Base-by-base conservation (phyloP, 2,113 vertebrate genomes). In the Colaptes auratus region DNA sequence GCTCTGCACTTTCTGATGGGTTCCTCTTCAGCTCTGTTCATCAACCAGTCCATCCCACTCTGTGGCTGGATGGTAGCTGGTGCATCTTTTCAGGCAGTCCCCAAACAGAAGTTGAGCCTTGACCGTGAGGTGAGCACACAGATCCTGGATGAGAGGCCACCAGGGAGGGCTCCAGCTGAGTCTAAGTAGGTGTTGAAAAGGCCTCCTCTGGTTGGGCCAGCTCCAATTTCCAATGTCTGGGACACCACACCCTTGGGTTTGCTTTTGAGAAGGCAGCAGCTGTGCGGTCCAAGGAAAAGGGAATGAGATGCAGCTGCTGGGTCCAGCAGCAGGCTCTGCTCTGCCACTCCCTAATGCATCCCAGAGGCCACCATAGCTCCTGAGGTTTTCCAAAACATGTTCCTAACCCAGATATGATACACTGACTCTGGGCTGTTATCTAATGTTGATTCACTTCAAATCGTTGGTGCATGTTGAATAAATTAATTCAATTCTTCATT, bases 131-230 rank as follows among this genome's bases (percentile, higher is more conserved):
- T 10, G 67, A 94, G 31, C 0, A 3, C 3, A 2, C 1, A 5
- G 28, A 75, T 85, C 50, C 44, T 42, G 53, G 59, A 39, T 2
- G 2, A 0, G 0, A 35, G 82, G 79, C 72, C 93, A 71, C 69
- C 30, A 7, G 65, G 86, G 61, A 96, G 13, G 53, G 48, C 92
- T 92, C 65, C 7, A 3, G 79, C 90, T 72, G 83, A 90, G 4
- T 4, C 44, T 95, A 72, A 95, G 90, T 86, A 93, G 95, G 90
- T 96, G 96, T 74, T 92, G 96, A 96, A 95, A 94, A 86, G 90
- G 36, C 61, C 73, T 92, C 28, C 0, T 88, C 83, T 74, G 27
- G 60, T 44, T 67, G 31, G 79, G 64, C 72, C 70, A 88, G 82
- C 67, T 5, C 3, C 20, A 36, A 4, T 64, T 86, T 86, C 86